A percentile compares a stretch with the other conserved stretches of the same genome.
Evolutionary conservation across 2,797 vertebrate species (phyloP).

Genomic region (Lagorchestes hirsutus): DNA sequence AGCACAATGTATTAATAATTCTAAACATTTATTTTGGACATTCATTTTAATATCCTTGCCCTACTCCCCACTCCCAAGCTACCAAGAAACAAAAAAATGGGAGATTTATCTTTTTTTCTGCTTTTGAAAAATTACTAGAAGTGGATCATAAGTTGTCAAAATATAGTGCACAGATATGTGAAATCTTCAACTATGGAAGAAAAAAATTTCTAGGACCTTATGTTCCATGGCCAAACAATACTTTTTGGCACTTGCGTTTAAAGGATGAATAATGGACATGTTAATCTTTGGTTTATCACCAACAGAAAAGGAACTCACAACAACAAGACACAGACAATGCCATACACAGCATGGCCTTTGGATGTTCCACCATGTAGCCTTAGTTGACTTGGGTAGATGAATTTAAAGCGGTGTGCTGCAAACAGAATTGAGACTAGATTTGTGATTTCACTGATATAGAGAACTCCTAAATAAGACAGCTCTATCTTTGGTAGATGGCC

Average conservation of each 20-base stretch:
- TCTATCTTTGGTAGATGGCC: neutral
- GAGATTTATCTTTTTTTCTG: no score
- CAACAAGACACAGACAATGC: neutral
- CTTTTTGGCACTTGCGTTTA: neutral
- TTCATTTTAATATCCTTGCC: no score
- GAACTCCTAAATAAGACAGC: neutral
- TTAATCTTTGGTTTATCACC: neutral
- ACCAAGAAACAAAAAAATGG: no score
- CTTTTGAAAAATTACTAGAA: neutral
- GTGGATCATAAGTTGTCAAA: neutral
- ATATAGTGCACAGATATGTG: neutral
- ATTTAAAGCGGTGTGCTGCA: neutral
- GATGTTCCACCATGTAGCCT: neutral
- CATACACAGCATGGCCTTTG: neutral
- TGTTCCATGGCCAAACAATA: neutral
- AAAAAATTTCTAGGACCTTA: neutral
- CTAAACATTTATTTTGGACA: neutral
- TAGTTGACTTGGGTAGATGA: neutral
- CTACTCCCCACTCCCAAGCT: no score
- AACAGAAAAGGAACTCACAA: neutral
- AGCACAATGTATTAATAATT: constrained; percentile 25
- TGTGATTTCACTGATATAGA: neutral
- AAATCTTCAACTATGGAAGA: neutral
- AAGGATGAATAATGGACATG: neutral
- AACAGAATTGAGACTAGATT: neutral